Base-by-base conservation (phyloP, 53 echinoderm and acorn worm genomes). In the Holothuria scabra region DNA sequence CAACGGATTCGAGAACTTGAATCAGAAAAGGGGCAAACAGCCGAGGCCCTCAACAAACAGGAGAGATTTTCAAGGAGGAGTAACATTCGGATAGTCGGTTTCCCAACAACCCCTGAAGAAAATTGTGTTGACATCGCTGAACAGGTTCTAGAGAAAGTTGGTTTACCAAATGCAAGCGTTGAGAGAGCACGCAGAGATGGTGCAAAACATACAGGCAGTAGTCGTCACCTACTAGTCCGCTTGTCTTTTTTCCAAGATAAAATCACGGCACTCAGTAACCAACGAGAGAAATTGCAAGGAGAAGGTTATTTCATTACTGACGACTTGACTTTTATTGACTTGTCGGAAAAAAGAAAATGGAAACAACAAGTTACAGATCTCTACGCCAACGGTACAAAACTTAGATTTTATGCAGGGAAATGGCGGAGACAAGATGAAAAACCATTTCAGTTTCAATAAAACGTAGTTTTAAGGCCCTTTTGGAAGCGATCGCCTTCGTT, bases 31-130 rank as follows among this genome's bases (percentile, higher is more conserved):
- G n/a, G n/a, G n/a, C n/a, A n/a, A n/a, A n/a, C n/a, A n/a, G n/a
- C n/a, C n/a, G 74, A 72, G 10, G 74, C 74, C 21, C 46, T 72
- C 7, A 72, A 72, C 46, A 72, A 72, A 46, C 74, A n/a, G n/a
- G n/a, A n/a, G n/a, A n/a, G n/a, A n/a, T n/a, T n/a, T n/a, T n/a
- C n/a, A n/a, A n/a, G n/a, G 46, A 29, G 41, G 46, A 72, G 23
- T 38, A 18, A 0, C 46, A 72, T 2, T 22, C 38, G 8, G 9
- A n/a, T n/a, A n/a, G n/a, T n/a, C n/a, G n/a, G n/a, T n/a, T n/a
- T n/a, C n/a, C n/a, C n/a, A n/a, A n/a, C 21, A 7, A 24, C 46
- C 7, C 19, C n/a, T 46, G 44, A 3, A 5, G 74, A 72, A 72
- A 72, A 72, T n/a, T n/a, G n/a, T n/a, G n/a, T n/a, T n/a, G n/a